phyloP scores from a whole-genome alignment of 2,113 vertebrate genomes.

The Neolamprologus sp. region DNA sequence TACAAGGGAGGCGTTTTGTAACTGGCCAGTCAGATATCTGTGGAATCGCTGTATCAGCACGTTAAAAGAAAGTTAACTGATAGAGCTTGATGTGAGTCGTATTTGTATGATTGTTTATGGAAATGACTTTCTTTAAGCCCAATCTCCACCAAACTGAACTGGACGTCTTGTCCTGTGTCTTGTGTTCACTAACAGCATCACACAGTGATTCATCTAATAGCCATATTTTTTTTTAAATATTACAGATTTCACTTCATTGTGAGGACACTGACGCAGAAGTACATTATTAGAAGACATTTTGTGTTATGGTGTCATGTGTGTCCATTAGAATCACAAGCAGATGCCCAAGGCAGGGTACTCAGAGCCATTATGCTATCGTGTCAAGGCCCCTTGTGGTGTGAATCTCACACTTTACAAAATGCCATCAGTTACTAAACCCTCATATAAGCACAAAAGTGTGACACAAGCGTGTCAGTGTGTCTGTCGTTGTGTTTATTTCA shows the following conservation, averaged over 20 bases:
- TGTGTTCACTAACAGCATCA: neutral
- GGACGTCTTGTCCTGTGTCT: neutral
- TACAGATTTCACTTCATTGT: neutral
- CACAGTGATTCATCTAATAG: neutral
- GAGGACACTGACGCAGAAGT: neutral
- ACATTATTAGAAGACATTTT: neutral
- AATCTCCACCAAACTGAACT: neutral
- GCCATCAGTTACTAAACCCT: neutral
- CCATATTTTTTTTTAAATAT: fast-evolving
- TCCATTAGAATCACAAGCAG: neutral
- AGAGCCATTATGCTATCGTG: neutral
- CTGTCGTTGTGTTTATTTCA: neutral
- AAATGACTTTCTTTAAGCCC: neutral
- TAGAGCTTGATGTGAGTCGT: neutral
- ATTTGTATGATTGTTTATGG: neutral
- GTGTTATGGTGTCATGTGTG: neutral
- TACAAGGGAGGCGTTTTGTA: neutral
- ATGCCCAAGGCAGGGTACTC: neutral
- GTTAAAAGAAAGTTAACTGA: neutral
- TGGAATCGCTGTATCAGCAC: neutral
- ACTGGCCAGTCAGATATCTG: conserved; percentile 12
- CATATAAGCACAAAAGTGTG: neutral
- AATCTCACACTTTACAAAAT: neutral
- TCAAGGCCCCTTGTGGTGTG: neutral
- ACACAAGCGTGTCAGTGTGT: neutral